Evolutionary conservation across 2,113 vertebrate species (phyloP).

Genomic region (Caloenas nicobarica): DNA sequence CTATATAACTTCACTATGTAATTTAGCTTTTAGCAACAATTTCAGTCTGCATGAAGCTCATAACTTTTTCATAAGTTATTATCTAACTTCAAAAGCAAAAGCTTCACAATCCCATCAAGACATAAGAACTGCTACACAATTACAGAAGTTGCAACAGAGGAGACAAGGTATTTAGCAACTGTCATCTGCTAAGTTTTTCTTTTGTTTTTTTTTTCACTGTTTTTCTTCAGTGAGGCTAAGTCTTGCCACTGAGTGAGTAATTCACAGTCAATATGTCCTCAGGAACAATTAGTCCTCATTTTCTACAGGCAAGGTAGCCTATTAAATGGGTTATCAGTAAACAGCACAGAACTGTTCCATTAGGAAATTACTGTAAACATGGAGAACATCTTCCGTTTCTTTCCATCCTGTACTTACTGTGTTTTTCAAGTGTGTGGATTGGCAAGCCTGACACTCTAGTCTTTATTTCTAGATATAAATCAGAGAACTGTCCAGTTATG

Average conservation of each 20-base stretch:
- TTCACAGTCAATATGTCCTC: not conserved
- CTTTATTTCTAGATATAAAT: constrained; percentile 65
- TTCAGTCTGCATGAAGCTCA: constrained; percentile 41
- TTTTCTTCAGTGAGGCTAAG: not conserved
- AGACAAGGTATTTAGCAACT: not conserved
- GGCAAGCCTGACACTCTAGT: constrained; percentile 25
- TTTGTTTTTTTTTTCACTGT: not conserved
- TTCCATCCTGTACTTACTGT: not conserved
- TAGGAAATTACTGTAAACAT: not conserved
- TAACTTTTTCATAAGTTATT: constrained; percentile 44
- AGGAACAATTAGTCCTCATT: not conserved
- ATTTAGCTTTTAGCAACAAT: constrained; percentile 46
- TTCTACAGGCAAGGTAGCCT: not conserved
- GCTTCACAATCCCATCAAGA: not conserved
- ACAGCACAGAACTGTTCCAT: not conserved
- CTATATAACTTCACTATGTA: not conserved
- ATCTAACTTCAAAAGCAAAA: constrained; percentile 26
- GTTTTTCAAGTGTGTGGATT: constrained; percentile 41
- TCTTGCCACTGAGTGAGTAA: not conserved
- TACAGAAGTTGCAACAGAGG: not conserved
- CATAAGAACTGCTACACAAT: not conserved
- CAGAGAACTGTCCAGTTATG: not conserved
- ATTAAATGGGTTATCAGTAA: not conserved
- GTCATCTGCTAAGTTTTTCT: not conserved
- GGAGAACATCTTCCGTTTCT: not conserved